Base-by-base conservation (phyloP, 2,113 vertebrate genomes). In the Peromyscus californicus region DNA sequence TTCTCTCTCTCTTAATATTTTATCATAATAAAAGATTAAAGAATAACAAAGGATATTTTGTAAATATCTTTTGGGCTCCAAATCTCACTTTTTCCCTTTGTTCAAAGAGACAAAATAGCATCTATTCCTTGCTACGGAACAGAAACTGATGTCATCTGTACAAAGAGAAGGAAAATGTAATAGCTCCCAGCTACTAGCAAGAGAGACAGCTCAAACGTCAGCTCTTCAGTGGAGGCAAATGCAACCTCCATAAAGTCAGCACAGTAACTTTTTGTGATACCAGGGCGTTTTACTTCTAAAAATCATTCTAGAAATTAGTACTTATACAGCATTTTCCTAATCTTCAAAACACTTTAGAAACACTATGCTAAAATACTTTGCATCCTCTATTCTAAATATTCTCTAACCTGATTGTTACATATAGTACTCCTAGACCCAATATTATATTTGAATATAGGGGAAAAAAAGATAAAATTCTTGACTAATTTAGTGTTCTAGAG, bases 61-160 rank as follows among this genome's bases (percentile, higher is more conserved):
- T 17, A 70, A 33, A 2, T 69, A 33, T 69, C 67, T 36, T 69
- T 36, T 69, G 5, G 12, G 33, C 21, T 76, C 72, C 89, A 95
- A 93, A 93, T 95, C 29, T 70, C 39, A 75, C 84, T 92, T 97
- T 89, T 57, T 91, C 89, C 67, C 78, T 48, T 48, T 48, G 45
- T 93, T 97, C 91, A 90, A 75, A 94, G 57, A 90, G 59, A 95
- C 74, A 88, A 89, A 94, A 85, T 13, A 24, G 0, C 29, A 94
- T 13, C 82, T 85, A 75, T 36, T 69, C 61, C 36, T 93, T 82
- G 39, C 42, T 86, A 12, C 26, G 67, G 33, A 91, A 48, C 70
- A 48, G n/a, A 86, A 92, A 42, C 16, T 7, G n/a, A 65, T 69
- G 24, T 33, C 78, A 65, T 36, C 31, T 76, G 16, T 61, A 31